These are phyloP conservation scores for Pseudanteris insignis DNA, from an alignment of 2,888 invertebrate species.

Conservation along the genomic window DNA sequence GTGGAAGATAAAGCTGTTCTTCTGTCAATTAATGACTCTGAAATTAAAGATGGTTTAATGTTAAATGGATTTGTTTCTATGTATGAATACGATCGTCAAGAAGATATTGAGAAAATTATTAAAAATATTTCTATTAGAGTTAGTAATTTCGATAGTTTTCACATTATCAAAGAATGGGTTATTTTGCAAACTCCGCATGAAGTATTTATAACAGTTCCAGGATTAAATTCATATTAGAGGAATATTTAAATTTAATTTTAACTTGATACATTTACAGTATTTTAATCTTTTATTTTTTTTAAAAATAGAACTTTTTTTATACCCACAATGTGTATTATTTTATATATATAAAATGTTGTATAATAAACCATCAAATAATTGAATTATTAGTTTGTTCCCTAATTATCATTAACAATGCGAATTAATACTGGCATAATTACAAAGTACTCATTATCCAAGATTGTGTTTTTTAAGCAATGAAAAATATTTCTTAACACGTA, in stretches of 20 bases:
- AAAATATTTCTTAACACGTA: too few species aligned
- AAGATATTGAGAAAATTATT: constrained; percentile 58
- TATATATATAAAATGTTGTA: too few species aligned
- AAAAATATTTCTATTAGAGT: constrained; percentile 54
- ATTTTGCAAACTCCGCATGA: constrained; percentile 58
- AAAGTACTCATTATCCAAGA: too few species aligned
- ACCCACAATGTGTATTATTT: too few species aligned
- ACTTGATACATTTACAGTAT: constrained; percentile 14
- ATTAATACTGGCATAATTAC: too few species aligned
- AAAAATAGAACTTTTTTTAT: too few species aligned
- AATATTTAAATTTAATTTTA: neutral
- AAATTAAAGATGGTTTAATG: constrained; percentile 59
- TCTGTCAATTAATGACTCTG: constrained; percentile 61
- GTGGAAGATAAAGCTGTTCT: constrained; percentile 58
- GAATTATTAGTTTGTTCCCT: too few species aligned
- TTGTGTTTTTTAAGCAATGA: too few species aligned
- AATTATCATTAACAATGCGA: too few species aligned
- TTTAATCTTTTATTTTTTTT: too few species aligned
- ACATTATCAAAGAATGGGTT: constrained; percentile 60
- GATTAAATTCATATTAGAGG: constrained; percentile 6
- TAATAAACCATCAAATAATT: too few species aligned
- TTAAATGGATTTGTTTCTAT: constrained; percentile 55
- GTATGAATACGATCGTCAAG: too few species aligned
- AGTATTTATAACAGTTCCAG: constrained; percentile 6
- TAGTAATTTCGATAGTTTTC: constrained; percentile 56